These are phyloP conservation scores for Trichogramma pretiosum DNA, from an alignment of 1,140 invertebrate genomes.

Conservation along the genomic window DNA sequence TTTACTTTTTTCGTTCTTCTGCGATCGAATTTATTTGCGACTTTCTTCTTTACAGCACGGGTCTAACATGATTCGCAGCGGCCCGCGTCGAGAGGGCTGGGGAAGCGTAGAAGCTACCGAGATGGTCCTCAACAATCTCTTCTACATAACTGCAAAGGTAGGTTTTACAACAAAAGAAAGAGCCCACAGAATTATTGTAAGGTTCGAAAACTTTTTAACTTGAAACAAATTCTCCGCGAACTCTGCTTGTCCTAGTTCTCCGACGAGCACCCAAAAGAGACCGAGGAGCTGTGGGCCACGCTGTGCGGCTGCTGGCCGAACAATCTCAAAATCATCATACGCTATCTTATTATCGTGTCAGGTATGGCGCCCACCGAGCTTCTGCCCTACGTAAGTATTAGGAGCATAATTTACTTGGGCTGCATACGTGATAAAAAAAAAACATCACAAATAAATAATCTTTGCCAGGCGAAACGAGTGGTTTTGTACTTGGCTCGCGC, in stretches of 20 bases:
- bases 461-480: conserved; percentile 83
- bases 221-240: not conserved
- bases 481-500: conserved; percentile 85
- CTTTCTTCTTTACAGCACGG: not conserved
- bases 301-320: conserved; percentile 92
- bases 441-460: not conserved
- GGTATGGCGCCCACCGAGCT: conserved; percentile 91
- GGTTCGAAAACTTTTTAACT: not conserved
- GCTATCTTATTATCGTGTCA: conserved; percentile 94
- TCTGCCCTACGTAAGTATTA: conserved; percentile 77
- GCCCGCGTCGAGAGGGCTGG: conserved; percentile 78
- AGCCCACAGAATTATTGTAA: not conserved
- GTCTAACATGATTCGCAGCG: conserved; percentile 43
- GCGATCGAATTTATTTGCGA: too few relatives aligned
- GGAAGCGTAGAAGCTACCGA: conserved; percentile 98
- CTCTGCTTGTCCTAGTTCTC: conserved; percentile 64
- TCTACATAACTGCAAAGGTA: conserved; percentile 95
- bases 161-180: too few relatives aligned
- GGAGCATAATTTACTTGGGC: conserved; percentile 20
- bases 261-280: conserved; percentile 88
- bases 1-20: too few relatives aligned
- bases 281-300: conserved; percentile 92
- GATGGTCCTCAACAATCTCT: conserved; percentile 98
- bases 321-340: conserved; percentile 92
- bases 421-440: not conserved